Percentiles rank a stretch among this genome's conserved stretches.
Conservation (phyloP, 2,113 vertebrate species). For the Syngnathus typhle region DNA sequence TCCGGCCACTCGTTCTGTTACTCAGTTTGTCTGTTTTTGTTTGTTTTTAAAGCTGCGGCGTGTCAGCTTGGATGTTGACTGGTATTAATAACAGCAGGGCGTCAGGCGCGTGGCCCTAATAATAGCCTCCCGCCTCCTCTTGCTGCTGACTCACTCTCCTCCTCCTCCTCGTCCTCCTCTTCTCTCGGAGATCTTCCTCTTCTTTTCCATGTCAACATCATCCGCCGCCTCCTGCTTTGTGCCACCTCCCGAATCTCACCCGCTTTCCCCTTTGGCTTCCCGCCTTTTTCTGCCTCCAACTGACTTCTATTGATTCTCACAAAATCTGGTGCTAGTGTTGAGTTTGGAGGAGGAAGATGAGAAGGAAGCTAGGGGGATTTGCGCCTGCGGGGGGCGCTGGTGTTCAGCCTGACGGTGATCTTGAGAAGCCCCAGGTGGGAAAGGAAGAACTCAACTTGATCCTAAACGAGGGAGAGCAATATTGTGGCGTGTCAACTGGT, state of each 20-base stretch:
- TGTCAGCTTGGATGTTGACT: conserved; percentile 37
- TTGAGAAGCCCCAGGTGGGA: background rate
- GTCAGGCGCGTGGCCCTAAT: conserved; percentile 58
- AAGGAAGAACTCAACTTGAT: background rate
- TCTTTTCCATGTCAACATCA: conserved; percentile 45
- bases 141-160: conserved; percentile 58
- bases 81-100: conserved; percentile 39
- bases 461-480: background rate
- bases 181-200: conserved; percentile 49
- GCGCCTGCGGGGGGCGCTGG: background rate
- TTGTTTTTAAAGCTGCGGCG: background rate
- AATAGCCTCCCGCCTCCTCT: conserved; percentile 58
- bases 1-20: background rate
- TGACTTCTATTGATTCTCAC: no score
- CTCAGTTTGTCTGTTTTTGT: background rate
- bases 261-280: background rate
- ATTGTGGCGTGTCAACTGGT: background rate
- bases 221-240: conserved; percentile 45
- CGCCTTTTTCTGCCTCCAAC: background rate
- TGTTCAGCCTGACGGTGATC: background rate
- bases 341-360: no score
- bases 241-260: background rate
- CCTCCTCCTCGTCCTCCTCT: conserved; percentile 11
- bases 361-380: background rate
- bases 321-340: no score